Base-by-base conservation (phyloP, 2,113 vertebrate genomes). In the Ariopsis seemanni region DNA sequence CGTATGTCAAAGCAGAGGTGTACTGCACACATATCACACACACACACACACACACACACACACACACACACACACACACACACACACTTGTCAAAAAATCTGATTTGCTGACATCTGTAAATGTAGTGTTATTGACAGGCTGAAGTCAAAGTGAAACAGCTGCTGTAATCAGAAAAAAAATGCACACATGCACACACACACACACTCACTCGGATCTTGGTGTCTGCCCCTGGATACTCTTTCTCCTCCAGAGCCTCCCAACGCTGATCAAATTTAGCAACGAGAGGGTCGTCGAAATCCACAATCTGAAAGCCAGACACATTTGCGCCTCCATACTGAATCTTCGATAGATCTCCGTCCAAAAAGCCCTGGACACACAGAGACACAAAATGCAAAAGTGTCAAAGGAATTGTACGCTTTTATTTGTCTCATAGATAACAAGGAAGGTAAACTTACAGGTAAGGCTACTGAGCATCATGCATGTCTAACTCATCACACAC, bases 291-390 rank as follows among this genome's bases (percentile, higher is more conserved):
- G 84, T 99, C 98, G 83, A 99, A 99, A 90, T 99, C 98, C 69
- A 99, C 98, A 17, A 99, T 97, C 92, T 99, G 98, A 94, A 99
- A 99, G 90, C 98, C 98, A 78, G 98, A 99, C 67, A 99, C 98
- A 0, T 99, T 99, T 3, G 98, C 98, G 52, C 98, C 98, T 92
- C 98, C 98, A 90, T 99, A 99, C 88, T 99, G 98, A 93, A 99
- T 99, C 95, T 99, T 99, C 82, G 97, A 95, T 84, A 99, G 94
- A 91, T 99, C 98, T 71, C 97, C 97, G 89, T 99, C 98, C 75
- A 97, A 95, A 92, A 99, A 99, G 57, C 98, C 98, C 98, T 99
- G 91, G 22, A 91, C 88, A 18, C 69, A 65, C 10, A 74, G 20
- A 85, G 48, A 85, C 80, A 88, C 60, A 30, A 22, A 18, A 58